Conservation (phyloP, 2,113 vertebrate genomes). For the Clarias magur region DNA sequence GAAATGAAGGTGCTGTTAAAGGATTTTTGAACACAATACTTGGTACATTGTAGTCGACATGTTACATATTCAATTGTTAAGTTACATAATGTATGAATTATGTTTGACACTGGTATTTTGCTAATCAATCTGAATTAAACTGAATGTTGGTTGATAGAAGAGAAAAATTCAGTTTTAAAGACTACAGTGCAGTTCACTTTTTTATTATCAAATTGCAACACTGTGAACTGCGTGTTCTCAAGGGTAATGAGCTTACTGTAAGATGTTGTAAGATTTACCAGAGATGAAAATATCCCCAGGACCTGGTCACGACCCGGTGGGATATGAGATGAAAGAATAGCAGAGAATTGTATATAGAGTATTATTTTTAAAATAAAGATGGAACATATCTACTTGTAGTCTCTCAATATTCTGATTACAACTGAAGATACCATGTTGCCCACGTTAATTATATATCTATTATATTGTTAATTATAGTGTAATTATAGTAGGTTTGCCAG, state of each 20-base stretch:
- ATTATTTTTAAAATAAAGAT: conserved; percentile 43
- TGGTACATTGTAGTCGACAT: conserved; percentile 13
- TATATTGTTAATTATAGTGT: neutral
- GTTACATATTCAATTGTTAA: neutral
- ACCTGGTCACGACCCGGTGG: conserved; percentile 6
- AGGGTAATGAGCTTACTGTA: conserved; percentile 12
- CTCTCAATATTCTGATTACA: neutral
- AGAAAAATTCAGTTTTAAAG: neutral
- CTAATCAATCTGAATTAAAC: conserved; percentile 4
- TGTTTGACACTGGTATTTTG: neutral
- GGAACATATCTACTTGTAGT: conserved; percentile 18
- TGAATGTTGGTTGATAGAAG: neutral
- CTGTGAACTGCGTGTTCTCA: conserved; percentile 36
- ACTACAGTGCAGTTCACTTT: neutral
- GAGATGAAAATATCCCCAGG: conserved; percentile 29
- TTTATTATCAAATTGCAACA: conserved; percentile 10
- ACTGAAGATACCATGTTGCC: neutral
- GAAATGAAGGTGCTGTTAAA: conserved; percentile 18
- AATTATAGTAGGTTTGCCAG: neutral
- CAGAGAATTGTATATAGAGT: conserved; percentile 24
- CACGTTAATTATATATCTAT: neutral
- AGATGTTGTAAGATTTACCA: conserved; percentile 13
- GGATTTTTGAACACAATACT: neutral
- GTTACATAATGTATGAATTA: conserved; percentile 12
- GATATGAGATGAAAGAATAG: conserved; percentile 16